These are phyloP conservation scores for Anableps anableps DNA, from an alignment of 2,797 vertebrate species.

Conservation along the genomic window DNA sequence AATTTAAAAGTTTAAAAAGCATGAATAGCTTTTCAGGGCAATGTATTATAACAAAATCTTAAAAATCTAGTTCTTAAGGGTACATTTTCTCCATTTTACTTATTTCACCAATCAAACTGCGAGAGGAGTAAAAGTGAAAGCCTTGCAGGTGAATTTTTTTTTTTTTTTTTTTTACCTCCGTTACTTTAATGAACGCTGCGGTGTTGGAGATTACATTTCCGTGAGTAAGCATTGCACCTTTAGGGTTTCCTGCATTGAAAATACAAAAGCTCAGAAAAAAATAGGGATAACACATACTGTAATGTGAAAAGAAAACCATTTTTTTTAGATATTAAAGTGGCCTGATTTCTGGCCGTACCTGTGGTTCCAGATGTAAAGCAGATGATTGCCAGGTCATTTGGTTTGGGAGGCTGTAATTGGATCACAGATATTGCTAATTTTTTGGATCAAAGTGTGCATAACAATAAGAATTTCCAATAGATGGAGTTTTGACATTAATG, in stretches of 20 bases:
- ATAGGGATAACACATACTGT: not conserved
- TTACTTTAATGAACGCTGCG: constrained; percentile 92
- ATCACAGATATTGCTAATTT: constrained; percentile 40
- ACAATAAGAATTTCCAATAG: not conserved
- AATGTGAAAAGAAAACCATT: not conserved
- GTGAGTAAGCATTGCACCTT: constrained; percentile 94
- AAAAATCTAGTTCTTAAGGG: not conserved
- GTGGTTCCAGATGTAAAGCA: constrained; percentile 99
- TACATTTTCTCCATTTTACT: not conserved
- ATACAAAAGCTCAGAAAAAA: constrained; percentile 36
- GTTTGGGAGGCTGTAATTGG: constrained; percentile 85
- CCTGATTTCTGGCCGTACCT: constrained; percentile 75
- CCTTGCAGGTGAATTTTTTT: not conserved
- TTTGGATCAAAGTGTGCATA: not conserved
- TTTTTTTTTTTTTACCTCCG: constrained; percentile 85
- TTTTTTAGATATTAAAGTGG: not conserved
- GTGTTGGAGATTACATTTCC: constrained; percentile 92
- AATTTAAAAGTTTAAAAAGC: not conserved
- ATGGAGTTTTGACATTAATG: not conserved
- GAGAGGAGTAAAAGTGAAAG: not conserved
- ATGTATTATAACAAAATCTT: not conserved
- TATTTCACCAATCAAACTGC: not conserved
- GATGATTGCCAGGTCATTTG: constrained; percentile 91
- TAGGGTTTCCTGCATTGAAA: constrained; percentile 88
- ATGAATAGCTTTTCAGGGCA: not conserved